Evolutionary conservation across 2,888 invertebrate genomes (phyloP), one percentile per base, ranked within the genome.

Genomic region (Drosophila formosana): DNA sequence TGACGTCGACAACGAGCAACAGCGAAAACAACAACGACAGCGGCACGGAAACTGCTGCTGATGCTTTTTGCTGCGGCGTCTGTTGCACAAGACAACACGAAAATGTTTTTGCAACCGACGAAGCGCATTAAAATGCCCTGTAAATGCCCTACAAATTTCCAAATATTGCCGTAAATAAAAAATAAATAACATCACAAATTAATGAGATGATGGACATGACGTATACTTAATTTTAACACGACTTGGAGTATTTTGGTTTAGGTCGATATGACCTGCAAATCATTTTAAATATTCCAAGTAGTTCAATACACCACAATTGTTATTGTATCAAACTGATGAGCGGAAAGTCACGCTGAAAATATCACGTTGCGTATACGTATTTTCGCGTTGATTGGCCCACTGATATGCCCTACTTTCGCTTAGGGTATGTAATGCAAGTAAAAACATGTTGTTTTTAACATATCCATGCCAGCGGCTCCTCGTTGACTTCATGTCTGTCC

Each of bases 361-460:
- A 5, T 28, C 28, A 28, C 28, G 28, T 30, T 30, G 6, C 28
- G 28, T 28, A 28, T 28, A 6, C 6, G 30, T 6, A 6, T 3
- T 32, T 13, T 18, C 30, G 0, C 2, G 13, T 34, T n/a, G 32
- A 50, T 23, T 28, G 11, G 3, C 1, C 7, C 63, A 11, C 18
- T 25, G 4, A 39, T 34, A 41, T 32, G 28, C 60, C 37, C 13
- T 2, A 3, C 3, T 0, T 23, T 3, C 2, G n/a, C 1, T 4
- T 39, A 76, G 78, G 4, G 74, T 50, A 78, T 57, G 3, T 6
- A 11, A 5, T 41, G 13, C n/a, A 51, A 30, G 62, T 43, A 49
- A 74, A 67, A 87, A 79, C 82, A 82, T 82, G 88, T 88, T 83
- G 79, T 88, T 84, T 88, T 74, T 64, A 73, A 71, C 72, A 75